A percentile compares a stretch with the other conserved stretches of the same genome.
Evolutionary conservation across 2,113 vertebrate species (phyloP).

Genomic region (Rhadina sibilatrix): DNA sequence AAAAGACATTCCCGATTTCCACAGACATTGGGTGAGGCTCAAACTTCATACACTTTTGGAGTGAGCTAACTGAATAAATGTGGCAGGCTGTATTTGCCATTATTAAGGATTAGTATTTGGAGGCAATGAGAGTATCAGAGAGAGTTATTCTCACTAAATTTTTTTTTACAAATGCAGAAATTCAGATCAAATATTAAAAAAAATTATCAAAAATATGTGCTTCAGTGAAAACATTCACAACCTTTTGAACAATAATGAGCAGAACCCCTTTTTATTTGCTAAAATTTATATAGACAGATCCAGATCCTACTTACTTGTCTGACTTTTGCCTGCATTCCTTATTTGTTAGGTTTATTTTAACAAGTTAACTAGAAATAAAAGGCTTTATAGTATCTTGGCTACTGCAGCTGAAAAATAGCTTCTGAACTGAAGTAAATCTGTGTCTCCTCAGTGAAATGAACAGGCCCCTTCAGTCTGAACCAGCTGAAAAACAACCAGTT

Average conservation of each 20-base stretch:
- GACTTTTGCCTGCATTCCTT: not conserved
- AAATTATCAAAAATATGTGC: not conserved
- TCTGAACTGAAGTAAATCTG: not conserved
- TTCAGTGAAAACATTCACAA: not conserved
- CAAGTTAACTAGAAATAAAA: not conserved
- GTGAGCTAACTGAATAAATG: not conserved
- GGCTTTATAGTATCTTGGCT: not conserved
- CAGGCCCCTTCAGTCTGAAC: not conserved
- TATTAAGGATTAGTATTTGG: not conserved
- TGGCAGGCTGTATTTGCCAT: not conserved
- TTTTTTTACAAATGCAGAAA: not conserved
- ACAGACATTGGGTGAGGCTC: conserved; percentile 7
- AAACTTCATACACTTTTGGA: not conserved
- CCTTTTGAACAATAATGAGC: not conserved
- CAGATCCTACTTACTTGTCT: not conserved
- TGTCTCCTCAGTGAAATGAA: not conserved
- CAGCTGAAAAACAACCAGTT: not conserved
- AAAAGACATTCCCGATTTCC: not conserved
- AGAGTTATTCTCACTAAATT: not conserved
- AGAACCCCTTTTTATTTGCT: not conserved
- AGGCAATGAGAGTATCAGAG: not conserved
- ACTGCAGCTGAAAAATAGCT: not conserved
- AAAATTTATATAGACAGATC: not conserved
- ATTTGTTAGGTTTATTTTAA: not conserved
- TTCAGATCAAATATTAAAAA: not conserved